Percentiles rank a stretch among this genome's conserved stretches.
phyloP scores from a whole-genome alignment of 2,888 invertebrate species.

The Athetis lepigone region DNA sequence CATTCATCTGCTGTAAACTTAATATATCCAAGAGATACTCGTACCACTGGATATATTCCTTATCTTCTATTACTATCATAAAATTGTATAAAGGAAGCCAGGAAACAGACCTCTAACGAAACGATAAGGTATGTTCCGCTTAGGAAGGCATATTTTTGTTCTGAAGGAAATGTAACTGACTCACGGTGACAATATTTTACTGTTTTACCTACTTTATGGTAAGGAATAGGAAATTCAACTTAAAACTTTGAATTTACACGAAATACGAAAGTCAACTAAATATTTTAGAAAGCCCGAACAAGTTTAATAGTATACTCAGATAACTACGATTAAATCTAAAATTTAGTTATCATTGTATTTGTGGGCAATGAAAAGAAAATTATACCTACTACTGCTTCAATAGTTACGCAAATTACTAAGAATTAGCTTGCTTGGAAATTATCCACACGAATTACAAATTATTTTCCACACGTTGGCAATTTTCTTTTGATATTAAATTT shows the following conservation, averaged over 20 bases:
- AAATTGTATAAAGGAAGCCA: neutral
- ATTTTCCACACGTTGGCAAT: constrained; percentile 11
- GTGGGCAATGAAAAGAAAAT: neutral
- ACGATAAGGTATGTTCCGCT: constrained; percentile 15
- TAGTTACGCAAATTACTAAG: constrained; percentile 6
- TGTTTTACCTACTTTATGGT: too few species aligned
- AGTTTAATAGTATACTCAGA: too few species aligned
- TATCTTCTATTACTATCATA: neutral
- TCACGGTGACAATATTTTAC: constrained; percentile 10
- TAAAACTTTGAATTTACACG: neutral
- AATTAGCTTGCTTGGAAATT: constrained; percentile 19
- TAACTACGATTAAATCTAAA: neutral
- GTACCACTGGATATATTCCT: too few species aligned
- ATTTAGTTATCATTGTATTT: neutral
- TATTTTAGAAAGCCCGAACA: neutral
- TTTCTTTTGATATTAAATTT: constrained; percentile 24
- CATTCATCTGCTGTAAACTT: too few species aligned
- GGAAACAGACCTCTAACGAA: constrained; percentile 12
- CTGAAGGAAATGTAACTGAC: constrained; percentile 17
- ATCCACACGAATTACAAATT: constrained; percentile 22
- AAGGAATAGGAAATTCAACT: too few species aligned
- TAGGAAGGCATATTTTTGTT: constrained; percentile 15
- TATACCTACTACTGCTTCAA: neutral
- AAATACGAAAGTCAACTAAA: neutral
- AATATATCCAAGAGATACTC: too few species aligned